Evolutionary conservation across 2,113 vertebrate genomes (phyloP).

Genomic region (Nothoprocta pentlandii): DNA sequence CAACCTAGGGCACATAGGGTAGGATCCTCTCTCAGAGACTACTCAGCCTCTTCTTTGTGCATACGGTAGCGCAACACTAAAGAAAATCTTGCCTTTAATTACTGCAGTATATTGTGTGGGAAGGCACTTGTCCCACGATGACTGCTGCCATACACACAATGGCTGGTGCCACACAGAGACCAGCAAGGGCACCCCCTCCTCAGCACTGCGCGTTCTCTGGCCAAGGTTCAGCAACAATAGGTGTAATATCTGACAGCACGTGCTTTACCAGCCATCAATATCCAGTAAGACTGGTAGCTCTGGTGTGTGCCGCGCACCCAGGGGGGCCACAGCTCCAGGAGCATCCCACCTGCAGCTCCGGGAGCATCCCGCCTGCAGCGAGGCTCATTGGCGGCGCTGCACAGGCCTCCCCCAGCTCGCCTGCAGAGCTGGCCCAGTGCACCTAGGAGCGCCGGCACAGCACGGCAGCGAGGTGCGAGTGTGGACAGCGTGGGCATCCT

Average conservation of each 20-base stretch:
- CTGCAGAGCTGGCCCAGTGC: neutral
- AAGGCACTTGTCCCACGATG: neutral
- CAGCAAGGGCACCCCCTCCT: too few species aligned
- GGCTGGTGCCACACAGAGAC: neutral
- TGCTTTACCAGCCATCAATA: neutral
- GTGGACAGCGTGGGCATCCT: rapidly evolving
- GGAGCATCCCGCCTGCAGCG: neutral
- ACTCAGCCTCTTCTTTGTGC: neutral
- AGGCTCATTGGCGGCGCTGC: neutral
- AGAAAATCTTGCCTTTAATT: neutral
- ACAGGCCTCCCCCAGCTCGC: neutral
- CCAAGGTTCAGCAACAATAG: neutral
- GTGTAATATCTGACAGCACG: neutral
- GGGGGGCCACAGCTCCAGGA: neutral
- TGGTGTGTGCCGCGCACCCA: neutral
- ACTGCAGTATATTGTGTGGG: neutral
- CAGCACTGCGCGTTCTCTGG: neutral
- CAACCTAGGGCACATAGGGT: too few species aligned
- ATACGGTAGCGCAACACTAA: neutral
- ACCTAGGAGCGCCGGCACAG: neutral
- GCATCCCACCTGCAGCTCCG: neutral
- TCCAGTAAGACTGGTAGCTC: neutral
- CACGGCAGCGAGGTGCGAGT: neutral
- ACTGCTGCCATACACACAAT: neutral
- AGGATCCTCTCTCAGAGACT: neutral